Conservation (phyloP, 2,113 vertebrate species). For the Dromiciops gliroides region DNA sequence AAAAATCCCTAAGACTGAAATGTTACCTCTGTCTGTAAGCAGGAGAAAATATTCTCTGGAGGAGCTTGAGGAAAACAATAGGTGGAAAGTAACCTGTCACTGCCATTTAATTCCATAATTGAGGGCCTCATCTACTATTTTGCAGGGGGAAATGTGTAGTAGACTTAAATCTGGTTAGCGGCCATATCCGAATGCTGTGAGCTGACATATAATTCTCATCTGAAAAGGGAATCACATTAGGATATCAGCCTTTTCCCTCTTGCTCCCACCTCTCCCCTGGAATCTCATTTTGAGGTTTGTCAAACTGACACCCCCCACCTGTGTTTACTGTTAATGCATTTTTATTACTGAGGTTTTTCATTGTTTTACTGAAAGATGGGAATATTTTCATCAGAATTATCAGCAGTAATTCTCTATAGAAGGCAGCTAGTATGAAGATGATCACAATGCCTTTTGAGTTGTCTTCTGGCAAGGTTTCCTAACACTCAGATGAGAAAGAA, state of each 20-base stretch:
- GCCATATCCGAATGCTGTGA: not conserved
- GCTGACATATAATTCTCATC: conserved; percentile 51
- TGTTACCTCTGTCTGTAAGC: conserved; percentile 68
- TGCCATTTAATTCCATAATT: conserved; percentile 71
- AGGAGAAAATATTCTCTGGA: conserved; percentile 68
- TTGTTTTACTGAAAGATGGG: not conserved
- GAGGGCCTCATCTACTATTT: conserved; percentile 71
- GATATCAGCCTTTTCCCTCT: conserved; percentile 31
- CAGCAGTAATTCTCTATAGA: not conserved
- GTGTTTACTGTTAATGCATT: conserved; percentile 7
- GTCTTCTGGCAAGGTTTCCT: conserved; percentile 41
- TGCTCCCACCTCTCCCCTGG: conserved; percentile 19
- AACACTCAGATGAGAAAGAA: conserved; percentile 16
- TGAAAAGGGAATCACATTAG: conserved; percentile 40
- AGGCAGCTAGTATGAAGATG: conserved; percentile 5
- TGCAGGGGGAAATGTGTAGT: conserved; percentile 58
- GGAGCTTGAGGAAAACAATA: conserved; percentile 69
- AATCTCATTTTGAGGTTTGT: conserved; percentile 34
- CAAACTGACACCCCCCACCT: conserved; percentile 29
- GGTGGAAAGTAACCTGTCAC: conserved; percentile 75
- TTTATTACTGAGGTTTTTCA: conserved; percentile 49
- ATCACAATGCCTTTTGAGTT: not conserved
- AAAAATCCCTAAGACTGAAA: conserved; percentile 73
- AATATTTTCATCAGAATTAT: conserved; percentile 41
- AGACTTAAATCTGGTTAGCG: conserved; percentile 41